A percentile compares a stretch with the other conserved stretches of the same genome.
These are phyloP conservation scores for Pecten maximus DNA, from an alignment of 2,888 invertebrate species.

Conservation along the genomic window DNA sequence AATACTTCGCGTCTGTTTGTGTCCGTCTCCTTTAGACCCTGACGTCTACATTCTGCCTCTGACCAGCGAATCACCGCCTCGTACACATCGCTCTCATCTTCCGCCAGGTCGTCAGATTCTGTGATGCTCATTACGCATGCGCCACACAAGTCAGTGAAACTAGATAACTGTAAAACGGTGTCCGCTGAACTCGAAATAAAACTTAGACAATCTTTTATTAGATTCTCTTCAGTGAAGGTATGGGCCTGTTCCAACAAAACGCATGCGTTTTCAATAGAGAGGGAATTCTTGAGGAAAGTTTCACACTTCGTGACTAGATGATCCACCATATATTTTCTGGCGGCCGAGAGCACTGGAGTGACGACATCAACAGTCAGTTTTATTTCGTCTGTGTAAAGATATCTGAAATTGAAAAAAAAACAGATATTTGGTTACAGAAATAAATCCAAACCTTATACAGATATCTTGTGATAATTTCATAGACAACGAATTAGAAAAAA, in stretches of 20 bases:
- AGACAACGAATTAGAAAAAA: too few relatives aligned
- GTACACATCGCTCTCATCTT: constrained; percentile 82
- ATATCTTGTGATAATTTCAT: too few relatives aligned
- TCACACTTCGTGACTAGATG: constrained; percentile 40
- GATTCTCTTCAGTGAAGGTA: constrained; percentile 34
- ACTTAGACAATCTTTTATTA: constrained; percentile 37
- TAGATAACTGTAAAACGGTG: constrained; percentile 82
- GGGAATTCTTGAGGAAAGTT: constrained; percentile 36
- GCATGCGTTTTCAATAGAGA: constrained; percentile 44
- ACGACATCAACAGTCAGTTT: constrained; percentile 39
- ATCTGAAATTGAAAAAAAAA: too few relatives aligned
- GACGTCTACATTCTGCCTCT: constrained; percentile 67
- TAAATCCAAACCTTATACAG: too few relatives aligned
- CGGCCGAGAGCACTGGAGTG: constrained; percentile 38
- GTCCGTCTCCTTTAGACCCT: constrained; percentile 64
- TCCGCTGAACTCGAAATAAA: constrained; percentile 36
- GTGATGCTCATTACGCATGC: constrained; percentile 87
- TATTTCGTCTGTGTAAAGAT: constrained; percentile 37
- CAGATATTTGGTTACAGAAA: neutral
- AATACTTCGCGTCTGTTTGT: constrained; percentile 66
- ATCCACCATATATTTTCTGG: constrained; percentile 47
- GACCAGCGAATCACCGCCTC: constrained; percentile 70
- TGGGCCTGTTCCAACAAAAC: constrained; percentile 43
- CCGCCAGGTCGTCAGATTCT: constrained; percentile 87
- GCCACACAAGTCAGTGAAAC: constrained; percentile 86